Conservation (phyloP, 1,140 invertebrate genomes). For the Brachionus manjavacas region DNA sequence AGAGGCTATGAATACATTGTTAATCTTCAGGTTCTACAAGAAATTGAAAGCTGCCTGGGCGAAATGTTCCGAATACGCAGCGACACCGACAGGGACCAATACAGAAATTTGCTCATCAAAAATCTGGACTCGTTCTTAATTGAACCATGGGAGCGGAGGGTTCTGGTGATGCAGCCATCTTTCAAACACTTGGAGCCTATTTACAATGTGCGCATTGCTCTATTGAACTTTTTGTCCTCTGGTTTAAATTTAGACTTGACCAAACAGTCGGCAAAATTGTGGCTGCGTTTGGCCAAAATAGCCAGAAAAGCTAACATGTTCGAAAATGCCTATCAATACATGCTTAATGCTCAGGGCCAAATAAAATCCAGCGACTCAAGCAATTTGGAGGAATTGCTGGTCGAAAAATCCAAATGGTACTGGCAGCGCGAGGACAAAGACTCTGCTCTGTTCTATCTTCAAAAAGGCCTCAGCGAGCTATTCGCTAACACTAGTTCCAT, state of each 20-base stretch:
- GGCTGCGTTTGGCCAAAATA: conserved; percentile 36
- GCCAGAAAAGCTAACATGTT: conserved; percentile 38
- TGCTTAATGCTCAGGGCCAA: conserved; percentile 38
- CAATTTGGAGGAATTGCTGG: conserved; percentile 35
- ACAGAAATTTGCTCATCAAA: conserved; percentile 23
- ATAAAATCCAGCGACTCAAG: conserved; percentile 11
- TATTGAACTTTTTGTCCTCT: conserved; percentile 28
- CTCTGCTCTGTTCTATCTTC: conserved; percentile 38
- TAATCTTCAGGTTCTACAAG: conserved; percentile 58
- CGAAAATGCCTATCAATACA: conserved; percentile 41
- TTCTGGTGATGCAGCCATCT: conserved; percentile 33
- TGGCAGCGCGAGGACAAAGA: conserved; percentile 37
- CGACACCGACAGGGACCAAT: conserved; percentile 33
- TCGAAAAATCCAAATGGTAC: conserved; percentile 43
- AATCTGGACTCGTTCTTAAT: conserved; percentile 35
- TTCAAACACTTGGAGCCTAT: conserved; percentile 35
- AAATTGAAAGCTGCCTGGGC: conserved; percentile 29
- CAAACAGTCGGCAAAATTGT: conserved; percentile 31
- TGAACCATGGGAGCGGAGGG: conserved; percentile 28
- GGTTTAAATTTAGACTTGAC: conserved; percentile 27
- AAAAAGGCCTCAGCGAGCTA: conserved; percentile 30
- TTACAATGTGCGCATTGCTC: conserved; percentile 20
- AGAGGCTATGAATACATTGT: conserved; percentile 75
- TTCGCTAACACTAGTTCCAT: conserved; percentile 2
- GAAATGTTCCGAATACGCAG: conserved; percentile 17